Evolutionary conservation across 2,113 vertebrate species (phyloP), one percentile per base, ranked within the genome.

Genomic region (Alethe castanea): DNA sequence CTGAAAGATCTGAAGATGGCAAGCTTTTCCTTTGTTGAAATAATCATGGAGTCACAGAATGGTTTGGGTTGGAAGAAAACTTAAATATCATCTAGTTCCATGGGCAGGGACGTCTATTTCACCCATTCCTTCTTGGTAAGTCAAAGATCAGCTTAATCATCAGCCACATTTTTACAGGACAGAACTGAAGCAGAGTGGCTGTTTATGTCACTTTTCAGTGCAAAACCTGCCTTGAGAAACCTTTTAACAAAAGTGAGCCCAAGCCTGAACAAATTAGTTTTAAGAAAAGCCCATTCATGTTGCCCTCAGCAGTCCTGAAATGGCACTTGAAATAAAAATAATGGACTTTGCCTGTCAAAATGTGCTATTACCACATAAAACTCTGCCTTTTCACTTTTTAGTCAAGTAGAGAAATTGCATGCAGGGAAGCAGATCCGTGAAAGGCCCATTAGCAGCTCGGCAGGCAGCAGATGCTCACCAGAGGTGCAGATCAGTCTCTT

Each of bases 281-380:
- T 45, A 57, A 81, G 83, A 61, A 65, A 90, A 85, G 57, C 31
- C 66, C 31, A 20, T 87, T 93, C 44, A 9, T 52, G 73, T 71
- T 74, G 57, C 50, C 53, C 62, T 82, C 82, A 61, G 67, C 48
- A 57, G 45, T 36, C 33, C 80, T 40, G 64, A 90, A 80, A 80
- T 77, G 17, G 11, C 31, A 53, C 71, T 48, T 82, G 54, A 86
- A 90, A 92, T 82, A 70, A 92, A 95, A 94, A 83, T 95, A 90
- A 92, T 66, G 76, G 83, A 73, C 80, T 91, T 88, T 61, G 25
- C 62, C 82, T 88, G 80, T 92, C 82, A 80, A 65, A 86, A 53
- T 76, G 19, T 91, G 76, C 47, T 92, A 77, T 92, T 92, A 64
- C 40, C 28, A 67, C 45, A 40, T 90, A 88, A 88, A 92, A 83